Evolutionary conservation across 2,888 invertebrate species (phyloP).

Genomic region (Prosapia bicincta): DNA sequence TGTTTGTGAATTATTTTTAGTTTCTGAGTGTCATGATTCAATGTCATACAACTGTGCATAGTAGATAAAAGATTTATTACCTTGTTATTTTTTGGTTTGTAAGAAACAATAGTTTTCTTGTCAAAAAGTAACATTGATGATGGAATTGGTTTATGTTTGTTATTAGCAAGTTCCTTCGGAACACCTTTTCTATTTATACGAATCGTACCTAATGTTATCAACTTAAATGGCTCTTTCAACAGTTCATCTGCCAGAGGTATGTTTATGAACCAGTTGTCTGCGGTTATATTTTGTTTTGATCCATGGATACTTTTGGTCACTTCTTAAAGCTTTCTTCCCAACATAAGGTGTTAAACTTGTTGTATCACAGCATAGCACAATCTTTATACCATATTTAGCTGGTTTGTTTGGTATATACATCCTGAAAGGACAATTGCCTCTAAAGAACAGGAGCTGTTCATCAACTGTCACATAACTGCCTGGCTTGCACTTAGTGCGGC

Average conservation of each 20-base stretch:
- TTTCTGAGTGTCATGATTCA: neutral
- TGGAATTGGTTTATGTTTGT: neutral
- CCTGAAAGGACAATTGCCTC: neutral
- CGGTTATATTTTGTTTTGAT: slow-evolving; percentile 6
- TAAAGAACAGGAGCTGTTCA: slow-evolving; percentile 10
- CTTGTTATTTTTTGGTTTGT: slow-evolving; percentile 11
- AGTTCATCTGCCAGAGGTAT: slow-evolving; percentile 9
- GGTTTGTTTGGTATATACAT: slow-evolving; percentile 12
- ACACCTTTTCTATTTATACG: neutral
- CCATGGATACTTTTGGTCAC: slow-evolving; percentile 10
- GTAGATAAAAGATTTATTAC: slow-evolving; percentile 9
- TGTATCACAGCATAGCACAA: neutral
- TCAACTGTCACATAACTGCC: neutral
- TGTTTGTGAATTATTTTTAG: slow-evolving; percentile 10
- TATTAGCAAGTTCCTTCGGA: slow-evolving; percentile 2
- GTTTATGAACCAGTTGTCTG: slow-evolving; percentile 9
- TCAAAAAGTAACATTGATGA: slow-evolving; percentile 9
- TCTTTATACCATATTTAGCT: slow-evolving; percentile 13
- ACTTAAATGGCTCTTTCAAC: slow-evolving; percentile 6
- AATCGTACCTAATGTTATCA: neutral
- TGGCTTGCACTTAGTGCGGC: slow-evolving; percentile 3
- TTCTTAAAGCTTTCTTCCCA: neutral
- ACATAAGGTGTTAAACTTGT: neutral
- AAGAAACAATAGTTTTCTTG: slow-evolving; percentile 11
- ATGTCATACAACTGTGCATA: neutral